These are phyloP conservation scores for Euspilapteryx auroguttella DNA, from an alignment of 2,888 invertebrate genomes.

Conservation along the genomic window DNA sequence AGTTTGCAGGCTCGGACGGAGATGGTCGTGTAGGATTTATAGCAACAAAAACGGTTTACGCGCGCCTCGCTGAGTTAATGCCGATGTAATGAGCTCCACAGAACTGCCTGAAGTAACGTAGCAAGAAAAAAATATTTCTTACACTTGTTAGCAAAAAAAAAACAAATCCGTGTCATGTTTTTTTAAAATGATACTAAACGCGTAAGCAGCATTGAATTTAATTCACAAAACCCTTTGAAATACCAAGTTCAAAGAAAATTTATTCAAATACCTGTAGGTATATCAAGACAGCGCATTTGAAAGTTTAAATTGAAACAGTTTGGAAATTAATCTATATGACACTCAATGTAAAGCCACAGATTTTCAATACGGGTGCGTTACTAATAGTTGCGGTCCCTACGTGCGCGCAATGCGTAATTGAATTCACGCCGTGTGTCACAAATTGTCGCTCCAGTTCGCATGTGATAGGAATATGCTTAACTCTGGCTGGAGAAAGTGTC, in stretches of 20 bases:
- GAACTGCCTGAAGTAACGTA: not conserved
- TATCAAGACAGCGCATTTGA: too few species aligned
- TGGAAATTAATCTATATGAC: too few species aligned
- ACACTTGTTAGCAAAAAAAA: conserved; percentile 15
- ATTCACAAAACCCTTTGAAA: too few species aligned
- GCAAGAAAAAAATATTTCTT: conserved; percentile 14
- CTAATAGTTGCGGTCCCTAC: conserved; percentile 37
- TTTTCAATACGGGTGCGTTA: conserved; percentile 45
- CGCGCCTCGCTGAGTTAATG: conserved; percentile 11
- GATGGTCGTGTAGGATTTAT: conserved; percentile 33
- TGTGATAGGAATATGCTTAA: conserved; percentile 31
- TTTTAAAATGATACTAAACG: too few species aligned
- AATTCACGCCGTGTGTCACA: conserved; percentile 40
- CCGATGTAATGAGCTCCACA: conserved; percentile 13
- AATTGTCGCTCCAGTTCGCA: conserved; percentile 46
- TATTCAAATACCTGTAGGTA: too few species aligned
- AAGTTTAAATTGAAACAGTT: too few species aligned
- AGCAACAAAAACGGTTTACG: conserved; percentile 18
- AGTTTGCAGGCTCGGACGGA: conserved; percentile 33
- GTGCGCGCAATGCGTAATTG: conserved; percentile 51
- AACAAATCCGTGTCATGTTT: too few species aligned
- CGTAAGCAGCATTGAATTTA: conserved; percentile 18
- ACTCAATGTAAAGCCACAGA: too few species aligned
- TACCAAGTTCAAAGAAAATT: too few species aligned
- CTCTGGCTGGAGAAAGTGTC: conserved; percentile 8